Evolutionary conservation across 1,140 invertebrate species (phyloP).

Genomic region (Antheraea pernyi): DNA sequence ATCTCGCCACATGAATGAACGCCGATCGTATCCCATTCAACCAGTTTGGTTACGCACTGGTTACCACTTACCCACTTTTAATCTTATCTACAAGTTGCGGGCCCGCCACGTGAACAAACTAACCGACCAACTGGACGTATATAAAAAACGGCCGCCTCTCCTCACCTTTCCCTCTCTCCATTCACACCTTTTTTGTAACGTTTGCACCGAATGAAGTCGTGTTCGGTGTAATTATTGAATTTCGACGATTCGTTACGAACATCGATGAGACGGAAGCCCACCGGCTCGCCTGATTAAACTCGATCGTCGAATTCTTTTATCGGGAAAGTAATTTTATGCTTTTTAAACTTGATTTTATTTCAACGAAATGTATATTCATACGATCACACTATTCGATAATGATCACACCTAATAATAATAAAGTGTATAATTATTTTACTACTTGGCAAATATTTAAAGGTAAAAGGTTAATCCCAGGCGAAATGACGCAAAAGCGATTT

Average conservation of each 20-base stretch:
- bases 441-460: too few relatives aligned
- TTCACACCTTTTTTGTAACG: slow-evolving; percentile 68
- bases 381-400: neutral
- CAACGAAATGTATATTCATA: neutral
- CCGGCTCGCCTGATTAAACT: slow-evolving; percentile 64
- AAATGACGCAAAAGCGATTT: too few relatives aligned
- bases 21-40: slow-evolving; percentile 64
- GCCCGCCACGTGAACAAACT: slow-evolving; percentile 35
- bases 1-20: slow-evolving; percentile 67
- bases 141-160: slow-evolving; percentile 46
- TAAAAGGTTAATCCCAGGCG: too few relatives aligned
- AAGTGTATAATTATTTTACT: too few relatives aligned
- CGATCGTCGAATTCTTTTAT: slow-evolving; percentile 65
- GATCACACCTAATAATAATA: too few relatives aligned
- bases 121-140: slow-evolving; percentile 24
- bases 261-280: slow-evolving; percentile 75
- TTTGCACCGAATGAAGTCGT: slow-evolving; percentile 78
- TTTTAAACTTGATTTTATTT: slow-evolving; percentile 59
- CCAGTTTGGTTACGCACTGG: slow-evolving; percentile 73
- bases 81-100: slow-evolving; percentile 67
- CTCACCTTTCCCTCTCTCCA: slow-evolving; percentile 50
- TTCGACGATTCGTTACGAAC: slow-evolving; percentile 77
- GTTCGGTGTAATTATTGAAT: slow-evolving; percentile 78
- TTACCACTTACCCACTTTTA: slow-evolving; percentile 62
- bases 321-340: slow-evolving; percentile 76